These are phyloP conservation scores for Helicolenus hilgendorfi DNA, from an alignment of 2,797 vertebrate species.

Conservation along the genomic window DNA sequence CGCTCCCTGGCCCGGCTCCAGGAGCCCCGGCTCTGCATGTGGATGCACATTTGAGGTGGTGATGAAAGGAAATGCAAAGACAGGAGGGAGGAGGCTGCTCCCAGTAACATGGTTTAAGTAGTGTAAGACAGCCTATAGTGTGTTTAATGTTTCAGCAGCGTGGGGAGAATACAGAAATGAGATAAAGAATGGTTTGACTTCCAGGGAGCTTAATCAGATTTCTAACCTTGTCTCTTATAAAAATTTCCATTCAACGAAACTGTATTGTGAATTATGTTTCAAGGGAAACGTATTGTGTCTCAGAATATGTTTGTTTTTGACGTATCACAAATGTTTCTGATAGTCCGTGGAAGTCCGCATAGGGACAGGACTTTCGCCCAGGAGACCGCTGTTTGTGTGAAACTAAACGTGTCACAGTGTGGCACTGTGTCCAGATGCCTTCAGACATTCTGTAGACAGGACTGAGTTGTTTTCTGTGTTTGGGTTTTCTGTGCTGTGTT, in stretches of 20 bases:
- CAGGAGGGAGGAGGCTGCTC: conserved; percentile 33
- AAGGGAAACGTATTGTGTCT: background rate
- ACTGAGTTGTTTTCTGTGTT: too few relatives aligned
- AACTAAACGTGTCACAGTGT: too few relatives aligned
- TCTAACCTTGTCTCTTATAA: background rate
- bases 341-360: background rate
- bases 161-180: background rate
- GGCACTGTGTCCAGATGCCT: too few relatives aligned
- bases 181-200: conserved; percentile 5
- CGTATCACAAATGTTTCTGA: too few relatives aligned
- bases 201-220: conserved; percentile 3
- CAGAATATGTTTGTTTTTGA: too few relatives aligned
- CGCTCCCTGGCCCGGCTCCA: conserved; percentile 71
- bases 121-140: conserved; percentile 22
- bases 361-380: background rate
- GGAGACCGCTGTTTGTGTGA: too few relatives aligned
- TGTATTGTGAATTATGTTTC: background rate
- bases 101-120: conserved; percentile 34
- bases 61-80: conserved; percentile 68
- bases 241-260: background rate
- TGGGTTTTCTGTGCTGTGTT: too few relatives aligned
- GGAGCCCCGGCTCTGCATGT: conserved; percentile 53
- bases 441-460: too few relatives aligned
- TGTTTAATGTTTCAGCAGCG: conserved; percentile 36
- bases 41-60: conserved; percentile 67